Conservation (phyloP, 2,888 invertebrate genomes). For the Cordilura impudica region DNA sequence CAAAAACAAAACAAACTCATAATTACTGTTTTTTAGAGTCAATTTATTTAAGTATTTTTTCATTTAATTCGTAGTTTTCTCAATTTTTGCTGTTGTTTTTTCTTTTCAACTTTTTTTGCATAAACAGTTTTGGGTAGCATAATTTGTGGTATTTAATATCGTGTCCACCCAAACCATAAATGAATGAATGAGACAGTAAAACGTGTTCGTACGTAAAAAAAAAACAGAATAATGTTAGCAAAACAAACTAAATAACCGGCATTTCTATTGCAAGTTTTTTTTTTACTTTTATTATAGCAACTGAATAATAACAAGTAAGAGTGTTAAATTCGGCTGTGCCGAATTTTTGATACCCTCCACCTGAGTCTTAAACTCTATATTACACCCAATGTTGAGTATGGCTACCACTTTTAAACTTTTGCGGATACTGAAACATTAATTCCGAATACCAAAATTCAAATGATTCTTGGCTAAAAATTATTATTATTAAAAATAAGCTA, state of each 20-base stretch:
- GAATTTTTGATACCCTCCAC: too few species aligned
- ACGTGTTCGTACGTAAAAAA: background rate
- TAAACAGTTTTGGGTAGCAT: background rate
- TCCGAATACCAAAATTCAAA: too few species aligned
- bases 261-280: too few species aligned
- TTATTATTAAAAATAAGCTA: too few species aligned
- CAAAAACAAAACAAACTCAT: background rate
- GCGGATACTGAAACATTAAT: too few species aligned
- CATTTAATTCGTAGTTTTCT: background rate
- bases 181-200: background rate
- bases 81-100: background rate
- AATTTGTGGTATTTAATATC: background rate
- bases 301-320: too few species aligned
- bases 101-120: background rate
- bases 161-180: background rate
- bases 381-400: too few species aligned
- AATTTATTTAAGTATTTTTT: background rate
- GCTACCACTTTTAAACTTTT: too few species aligned
- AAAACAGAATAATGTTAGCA: slow-evolving; percentile 52
- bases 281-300: too few species aligned
- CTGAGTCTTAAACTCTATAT: too few species aligned
- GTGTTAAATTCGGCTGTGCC: too few species aligned
- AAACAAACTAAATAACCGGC: slow-evolving; percentile 45
- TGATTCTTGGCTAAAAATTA: too few species aligned
- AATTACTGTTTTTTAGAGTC: background rate